Conservation (phyloP, 30 jellyfish, hydroid and myxozoan species). For the Cassiopea andromeda region DNA sequence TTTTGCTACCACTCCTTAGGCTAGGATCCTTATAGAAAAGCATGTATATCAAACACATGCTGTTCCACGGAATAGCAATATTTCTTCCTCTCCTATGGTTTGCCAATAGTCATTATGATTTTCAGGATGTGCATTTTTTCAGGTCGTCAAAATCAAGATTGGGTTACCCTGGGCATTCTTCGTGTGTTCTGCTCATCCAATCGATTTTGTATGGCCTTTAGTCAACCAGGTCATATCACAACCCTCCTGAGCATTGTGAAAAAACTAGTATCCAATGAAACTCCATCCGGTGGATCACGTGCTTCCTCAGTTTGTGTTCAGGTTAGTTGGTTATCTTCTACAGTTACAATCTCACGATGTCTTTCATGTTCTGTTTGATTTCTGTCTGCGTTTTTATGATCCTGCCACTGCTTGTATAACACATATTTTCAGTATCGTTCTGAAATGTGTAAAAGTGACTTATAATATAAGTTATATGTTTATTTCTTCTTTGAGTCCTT, state of each 20-base stretch:
- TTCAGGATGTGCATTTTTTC: too few species aligned
- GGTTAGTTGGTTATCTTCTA: neutral
- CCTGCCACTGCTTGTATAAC: too few species aligned
- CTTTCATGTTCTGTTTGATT: neutral
- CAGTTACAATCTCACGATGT: neutral
- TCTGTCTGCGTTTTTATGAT: too few species aligned
- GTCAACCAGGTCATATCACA: constrained; percentile 61
- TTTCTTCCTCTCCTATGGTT: too few species aligned
- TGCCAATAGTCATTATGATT: too few species aligned
- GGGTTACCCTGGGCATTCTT: constrained; percentile 61
- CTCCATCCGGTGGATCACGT: constrained; percentile 16
- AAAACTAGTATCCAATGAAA: constrained; percentile 35
- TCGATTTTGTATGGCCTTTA: constrained; percentile 47
- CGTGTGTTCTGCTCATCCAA: constrained; percentile 65
- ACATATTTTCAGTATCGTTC: too few species aligned
- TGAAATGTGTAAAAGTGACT: too few species aligned
- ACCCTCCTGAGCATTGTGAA: constrained; percentile 36
- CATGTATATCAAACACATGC: too few species aligned
- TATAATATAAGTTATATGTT: too few species aligned
- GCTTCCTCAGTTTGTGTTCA: constrained; percentile 63
- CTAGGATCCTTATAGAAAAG: too few species aligned
- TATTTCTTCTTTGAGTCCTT: neutral
- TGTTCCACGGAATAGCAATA: too few species aligned
- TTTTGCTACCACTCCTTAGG: too few species aligned
- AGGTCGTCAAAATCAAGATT: constrained; percentile 65